Evolutionary conservation across 2,797 vertebrate species (phyloP), one percentile per base, ranked within the genome.

Genomic region (Otolemur crassicaudatus): DNA sequence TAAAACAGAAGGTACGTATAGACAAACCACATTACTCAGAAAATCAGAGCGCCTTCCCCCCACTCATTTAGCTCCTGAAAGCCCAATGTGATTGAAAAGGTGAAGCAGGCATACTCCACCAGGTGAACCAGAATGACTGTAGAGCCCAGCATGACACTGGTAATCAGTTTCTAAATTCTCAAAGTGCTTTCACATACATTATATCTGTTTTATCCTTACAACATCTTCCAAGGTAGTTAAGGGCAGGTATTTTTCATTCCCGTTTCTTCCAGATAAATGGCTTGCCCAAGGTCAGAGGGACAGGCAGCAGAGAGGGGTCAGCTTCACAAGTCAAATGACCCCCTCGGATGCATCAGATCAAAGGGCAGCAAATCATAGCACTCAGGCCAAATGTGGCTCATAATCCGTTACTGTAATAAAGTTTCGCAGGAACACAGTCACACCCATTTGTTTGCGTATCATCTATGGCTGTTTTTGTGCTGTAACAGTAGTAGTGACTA

Each of bases 1-100:
- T 49, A 63, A 94, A 60, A 81, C 0, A 87, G 85, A 84, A 90
- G 63, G 81, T 83, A 58, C 5, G 0, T 23, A 73, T 27, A 91
- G 90, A 85, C 58, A 91, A 96, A 90, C 94, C 91, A 70, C 84
- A 88, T 76, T 69, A 91, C 91, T 95, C 82, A 85, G 92, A 92
- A 85, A 95, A 75, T 43, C 69, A 72, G n/a, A 84, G 49, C 60
- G 56, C 56, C 40, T 34, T 56, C 80, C 79, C n/a, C 63, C 60
- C 60, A 87, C 40, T 92, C 80, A 43, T 46, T 65, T 60, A 58
- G 77, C 60, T 85, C n/a, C 20, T 8, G 46, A 91, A 82, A 90
- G 34, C 4, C 87, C 67, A 86, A 16, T 2, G 70, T 85, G 87
- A 91, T 80, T 67, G 46, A 63, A 94, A 92, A 87, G 82, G 83